Percentiles rank a stretch among this genome's conserved stretches.
These are phyloP conservation scores for Champsocephalus gunnari DNA, from an alignment of 2,797 vertebrate genomes.

Conservation along the genomic window DNA sequence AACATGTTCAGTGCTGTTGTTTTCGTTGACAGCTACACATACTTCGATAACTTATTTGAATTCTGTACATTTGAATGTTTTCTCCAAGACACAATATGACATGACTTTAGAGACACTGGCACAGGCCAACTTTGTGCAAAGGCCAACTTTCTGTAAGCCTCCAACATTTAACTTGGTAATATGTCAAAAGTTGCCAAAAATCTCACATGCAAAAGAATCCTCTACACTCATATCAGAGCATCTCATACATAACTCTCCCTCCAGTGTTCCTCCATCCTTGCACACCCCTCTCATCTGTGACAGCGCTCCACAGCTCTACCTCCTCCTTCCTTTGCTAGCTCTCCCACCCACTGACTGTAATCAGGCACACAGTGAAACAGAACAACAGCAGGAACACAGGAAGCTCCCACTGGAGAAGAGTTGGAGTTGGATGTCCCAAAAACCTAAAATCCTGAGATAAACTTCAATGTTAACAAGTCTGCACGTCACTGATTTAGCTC, in stretches of 20 bases:
- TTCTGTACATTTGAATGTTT: constrained; percentile 21
- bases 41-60: constrained; percentile 45
- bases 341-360: constrained; percentile 37
- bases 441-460: constrained; percentile 49
- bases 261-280: constrained; percentile 19
- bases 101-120: constrained; percentile 11
- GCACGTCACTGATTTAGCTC: constrained; percentile 2
- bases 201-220: constrained; percentile 2
- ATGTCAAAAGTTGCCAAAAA: constrained; percentile 29
- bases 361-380: constrained; percentile 32
- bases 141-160: constrained; percentile 17
- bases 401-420: constrained; percentile 47
- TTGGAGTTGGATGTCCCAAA: constrained; percentile 44
- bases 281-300: constrained; percentile 22
- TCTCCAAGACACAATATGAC: constrained; percentile 21
- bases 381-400: constrained; percentile 54
- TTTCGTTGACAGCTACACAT: constrained; percentile 26
- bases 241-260: constrained; percentile 28
- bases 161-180: constrained; percentile 13
- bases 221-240: constrained; percentile 22
- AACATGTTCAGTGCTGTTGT: constrained; percentile 7
- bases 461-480: constrained; percentile 10
- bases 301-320: not conserved
- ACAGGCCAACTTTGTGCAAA: constrained; percentile 4
- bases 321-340: constrained; percentile 14